These are phyloP conservation scores for Diorhabda sublineata DNA, from an alignment of 1,140 invertebrate genomes.

Conservation along the genomic window DNA sequence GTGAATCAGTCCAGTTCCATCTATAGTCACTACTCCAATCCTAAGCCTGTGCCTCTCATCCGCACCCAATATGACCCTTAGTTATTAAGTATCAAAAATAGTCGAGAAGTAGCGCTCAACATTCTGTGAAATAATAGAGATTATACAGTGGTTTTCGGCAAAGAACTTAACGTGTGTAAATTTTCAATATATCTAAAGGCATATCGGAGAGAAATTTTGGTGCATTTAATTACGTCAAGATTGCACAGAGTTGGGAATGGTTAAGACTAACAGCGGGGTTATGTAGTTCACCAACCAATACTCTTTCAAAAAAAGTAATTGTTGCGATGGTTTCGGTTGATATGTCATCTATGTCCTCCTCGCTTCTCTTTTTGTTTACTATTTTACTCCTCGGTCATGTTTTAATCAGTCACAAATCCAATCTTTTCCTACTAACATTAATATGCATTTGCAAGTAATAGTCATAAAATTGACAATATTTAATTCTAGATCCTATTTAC, in stretches of 20 bases:
- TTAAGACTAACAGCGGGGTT: slow-evolving; percentile 29
- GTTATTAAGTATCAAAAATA: slow-evolving; percentile 21
- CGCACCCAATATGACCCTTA: slow-evolving; percentile 9
- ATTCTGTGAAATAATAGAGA: slow-evolving; percentile 17
- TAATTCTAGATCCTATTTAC: no score
- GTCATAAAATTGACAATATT: no score
- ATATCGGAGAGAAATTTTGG: slow-evolving; percentile 11
- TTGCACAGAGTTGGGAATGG: slow-evolving; percentile 10
- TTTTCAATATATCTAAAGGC: slow-evolving; percentile 16
- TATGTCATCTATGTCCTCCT: slow-evolving; percentile 39
- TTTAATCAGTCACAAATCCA: slow-evolving; percentile 1
- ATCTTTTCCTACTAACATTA: background rate
- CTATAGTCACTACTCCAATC: slow-evolving; percentile 14
- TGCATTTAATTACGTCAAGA: background rate
- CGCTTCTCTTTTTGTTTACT: slow-evolving; percentile 2
- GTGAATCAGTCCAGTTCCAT: slow-evolving; percentile 40
- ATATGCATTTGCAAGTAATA: no score
- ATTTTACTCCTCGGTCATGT: background rate
- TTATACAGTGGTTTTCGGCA: slow-evolving; percentile 8
- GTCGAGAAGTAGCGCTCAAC: slow-evolving; percentile 13
- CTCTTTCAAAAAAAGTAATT: slow-evolving; percentile 29
- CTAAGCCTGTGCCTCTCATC: slow-evolving; percentile 5
- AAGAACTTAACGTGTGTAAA: slow-evolving; percentile 17
- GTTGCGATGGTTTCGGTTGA: slow-evolving; percentile 37
- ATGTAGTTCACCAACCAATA: slow-evolving; percentile 28